Evolutionary conservation across 2,113 vertebrate species (phyloP).

Genomic region (Calyptommatus sinebrachiatus): DNA sequence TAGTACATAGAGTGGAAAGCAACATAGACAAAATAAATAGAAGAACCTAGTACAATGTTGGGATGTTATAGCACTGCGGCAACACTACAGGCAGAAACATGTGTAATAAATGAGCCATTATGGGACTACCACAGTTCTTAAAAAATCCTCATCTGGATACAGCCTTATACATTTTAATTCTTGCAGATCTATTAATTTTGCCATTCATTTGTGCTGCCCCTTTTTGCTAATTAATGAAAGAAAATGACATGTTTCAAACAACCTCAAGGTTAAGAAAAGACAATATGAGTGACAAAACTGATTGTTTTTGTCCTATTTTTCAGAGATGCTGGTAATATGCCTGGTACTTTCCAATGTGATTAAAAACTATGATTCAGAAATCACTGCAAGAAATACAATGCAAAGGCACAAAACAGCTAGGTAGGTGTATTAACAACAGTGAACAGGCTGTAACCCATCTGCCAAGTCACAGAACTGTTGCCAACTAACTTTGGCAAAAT

Average conservation of each 20-base stretch:
- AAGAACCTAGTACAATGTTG: too few relatives aligned
- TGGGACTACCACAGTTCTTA: neutral
- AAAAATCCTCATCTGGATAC: neutral
- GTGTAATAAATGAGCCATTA: too few relatives aligned
- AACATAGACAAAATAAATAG: too few relatives aligned
- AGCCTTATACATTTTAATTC: neutral
- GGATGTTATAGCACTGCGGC: too few relatives aligned
- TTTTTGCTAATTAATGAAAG: neutral
- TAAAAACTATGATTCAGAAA: neutral
- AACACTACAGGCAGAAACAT: too few relatives aligned
- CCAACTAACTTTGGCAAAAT: neutral
- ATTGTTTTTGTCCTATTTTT: neutral
- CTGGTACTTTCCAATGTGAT: neutral
- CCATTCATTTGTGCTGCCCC: neutral
- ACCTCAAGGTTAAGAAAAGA: neutral
- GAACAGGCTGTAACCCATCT: conserved; percentile 17
- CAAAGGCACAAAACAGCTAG: conserved; percentile 1
- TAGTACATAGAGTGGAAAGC: too few relatives aligned
- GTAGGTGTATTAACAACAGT: neutral
- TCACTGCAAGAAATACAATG: neutral
- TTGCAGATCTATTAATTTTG: neutral
- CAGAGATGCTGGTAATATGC: neutral
- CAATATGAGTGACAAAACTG: neutral
- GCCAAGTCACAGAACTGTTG: conserved; percentile 7
- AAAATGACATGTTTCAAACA: neutral